Base-by-base conservation (phyloP, 2,113 vertebrate genomes). In the Stegastes partitus region DNA sequence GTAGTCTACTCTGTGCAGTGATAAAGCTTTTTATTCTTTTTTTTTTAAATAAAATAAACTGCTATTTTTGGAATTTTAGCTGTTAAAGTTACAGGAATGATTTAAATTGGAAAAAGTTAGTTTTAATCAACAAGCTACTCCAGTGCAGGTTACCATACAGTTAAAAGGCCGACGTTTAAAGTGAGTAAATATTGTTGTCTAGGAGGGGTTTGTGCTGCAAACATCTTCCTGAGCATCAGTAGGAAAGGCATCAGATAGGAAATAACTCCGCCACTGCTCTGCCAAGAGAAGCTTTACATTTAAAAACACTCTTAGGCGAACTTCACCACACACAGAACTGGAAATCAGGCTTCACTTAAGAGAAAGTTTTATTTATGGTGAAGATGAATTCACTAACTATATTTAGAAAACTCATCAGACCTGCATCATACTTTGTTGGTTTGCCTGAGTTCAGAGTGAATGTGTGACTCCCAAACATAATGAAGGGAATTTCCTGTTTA, bases 401-500 rank as follows among this genome's bases (percentile, higher is more conserved):
- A 4, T 6, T 37, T 7, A n/a, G 2, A 62, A 7, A 44, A 4
- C 51, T 54, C 12, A 1, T 54, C 51, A 23, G 22, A 18, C 55
- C 16, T 37, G 23, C 3, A 37, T 47, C 1, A 1, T 6, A 42
- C 56, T 10, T 5, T 50, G 37, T 23, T 6, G 31, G 61, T 4
- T 56, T 21, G 5, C 61, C 21, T 59, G 21, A 68, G 42, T 64
- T 63, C 74, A 68, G 14, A 1, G 47, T 54, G 56, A 51, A 55
- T n/a, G 26, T 49, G 11, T 23, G 7, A 83, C 39, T 37, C 37
- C 45, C 45, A 75, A 65, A 50, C 59, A 10, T 79, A 79, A 71
- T 26, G 21, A 4, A 22, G 18, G 56, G 79, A 83, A 82, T 73
- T 83, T 89, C 81, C 83, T 89, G 83, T 91, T 90, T 82, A 68